These are phyloP conservation scores for Halcyon malimbica DNA, from an alignment of 2,113 vertebrate genomes.

Conservation along the genomic window DNA sequence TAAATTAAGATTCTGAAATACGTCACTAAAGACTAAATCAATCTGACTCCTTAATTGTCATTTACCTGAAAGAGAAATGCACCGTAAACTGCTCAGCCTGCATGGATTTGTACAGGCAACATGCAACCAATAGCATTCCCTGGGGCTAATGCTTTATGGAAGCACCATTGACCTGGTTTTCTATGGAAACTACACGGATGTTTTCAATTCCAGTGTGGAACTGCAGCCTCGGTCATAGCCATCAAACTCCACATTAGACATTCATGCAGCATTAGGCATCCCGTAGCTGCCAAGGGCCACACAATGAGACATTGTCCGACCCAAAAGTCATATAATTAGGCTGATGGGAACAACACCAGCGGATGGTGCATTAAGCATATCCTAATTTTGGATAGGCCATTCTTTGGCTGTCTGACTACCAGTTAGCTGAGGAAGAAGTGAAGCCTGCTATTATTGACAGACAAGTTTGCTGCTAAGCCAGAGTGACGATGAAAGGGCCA, in stretches of 20 bases:
- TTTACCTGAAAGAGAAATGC: constrained; percentile 31
- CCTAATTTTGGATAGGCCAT: constrained; percentile 40
- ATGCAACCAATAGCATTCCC: neutral
- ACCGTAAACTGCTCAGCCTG: neutral
- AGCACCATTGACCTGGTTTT: constrained; percentile 56
- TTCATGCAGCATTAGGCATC: constrained; percentile 42
- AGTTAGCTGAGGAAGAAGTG: constrained; percentile 32
- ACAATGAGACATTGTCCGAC: constrained; percentile 65
- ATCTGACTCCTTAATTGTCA: neutral
- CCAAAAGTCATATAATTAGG: constrained; percentile 63
- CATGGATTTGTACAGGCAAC: neutral
- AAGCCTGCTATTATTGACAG: constrained; percentile 16
- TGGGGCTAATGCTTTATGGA: constrained; percentile 3
- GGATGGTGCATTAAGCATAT: constrained; percentile 37
- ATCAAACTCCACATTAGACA: constrained; percentile 60
- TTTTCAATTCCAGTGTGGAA: constrained; percentile 40
- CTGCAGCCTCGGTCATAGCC: neutral
- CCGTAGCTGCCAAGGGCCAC: constrained; percentile 50
- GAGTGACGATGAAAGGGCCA: neutral
- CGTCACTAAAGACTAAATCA: neutral
- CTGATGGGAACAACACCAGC: constrained; percentile 40
- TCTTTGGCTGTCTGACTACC: constrained; percentile 48
- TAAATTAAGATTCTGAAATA: neutral
- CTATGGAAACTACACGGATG: constrained; percentile 53
- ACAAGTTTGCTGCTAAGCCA: constrained; percentile 19